Base-by-base conservation (phyloP, 2,797 vertebrate species). In the Enoplosus armatus region DNA sequence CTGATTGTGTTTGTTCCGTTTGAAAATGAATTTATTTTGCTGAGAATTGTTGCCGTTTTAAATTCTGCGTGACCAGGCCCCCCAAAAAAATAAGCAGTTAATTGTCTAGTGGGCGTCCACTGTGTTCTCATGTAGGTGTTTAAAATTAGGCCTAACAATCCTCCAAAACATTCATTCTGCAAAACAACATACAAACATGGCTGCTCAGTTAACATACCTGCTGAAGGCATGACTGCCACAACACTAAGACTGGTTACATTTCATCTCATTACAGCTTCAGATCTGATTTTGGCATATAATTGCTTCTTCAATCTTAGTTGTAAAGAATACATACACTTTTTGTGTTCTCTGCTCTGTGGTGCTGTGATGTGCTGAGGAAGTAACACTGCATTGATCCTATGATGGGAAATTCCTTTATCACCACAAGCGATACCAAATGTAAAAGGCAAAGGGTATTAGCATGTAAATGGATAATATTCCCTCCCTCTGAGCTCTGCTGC, bases 391-490 rank as follows among this genome's bases (percentile, higher is more conserved):
- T n/a, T 77, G 70, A 61, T 82, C 20, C 39, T 8, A 6, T 15
- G 56, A 56, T 63, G 58, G 45, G 33, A 69, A 59, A 65, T 58
- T 60, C 37, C 37, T 64, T 75, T 55, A 77, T 62, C 63, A 39
- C 50, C 59, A 60, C 62, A 45, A 65, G 58, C 50, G 29, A 77
- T 24, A 37, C 43, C 59, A 60, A 64, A 77, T 55, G 69, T 56
- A 71, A 65, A 81, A 58, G n/a, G 55, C 55, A 47, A 51, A 47
- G 37, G 27, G 59, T 64, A 71, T 83, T 83, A 79, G 60, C 47
- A 85, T 71, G 60, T 83, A 88, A 68, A 84, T 73, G 63, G 72
- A 58, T 69, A 55, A 80, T 70, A 24, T 51, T n/a, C 43, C 60
- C 75, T 73, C 80, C 77, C 50, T 66, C 66, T 72, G 80, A 72